Evolutionary conservation across 2,888 invertebrate species (phyloP), one percentile per base, ranked within the genome.

Genomic region (Petrolisthes cinctipes): DNA sequence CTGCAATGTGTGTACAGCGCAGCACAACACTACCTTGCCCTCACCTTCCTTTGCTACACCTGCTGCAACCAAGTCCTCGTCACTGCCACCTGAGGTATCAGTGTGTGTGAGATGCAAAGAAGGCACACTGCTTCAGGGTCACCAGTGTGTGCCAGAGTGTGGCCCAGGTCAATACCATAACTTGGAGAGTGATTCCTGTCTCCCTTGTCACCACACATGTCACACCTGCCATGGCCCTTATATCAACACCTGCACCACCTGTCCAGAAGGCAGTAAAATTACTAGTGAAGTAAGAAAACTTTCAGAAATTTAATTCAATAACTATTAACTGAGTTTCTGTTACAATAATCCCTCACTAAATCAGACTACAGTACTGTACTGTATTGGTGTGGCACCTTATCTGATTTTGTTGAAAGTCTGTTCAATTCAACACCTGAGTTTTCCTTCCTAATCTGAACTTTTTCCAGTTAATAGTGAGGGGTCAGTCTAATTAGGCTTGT

Each of bases 51-150:
- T 37, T 37, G 37, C 57, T 11, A 20, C 57, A 81, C 37, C 37
- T 37, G 37, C 37, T 37, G 37, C 37, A 37, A 0, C 2, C 37
- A 37, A 37, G 37, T 37, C 37, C 37, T 37, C 37, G 37, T 37
- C 17, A 23, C 53, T 75, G 56, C 20, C 61, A 61, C 61, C 61
- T 11, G 11, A 37, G 37, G 37, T 2, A 20, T 71, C 71, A 20
- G 57, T 87, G 53, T 89, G 89, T 73, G n/a, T 89, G 37, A 82
- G 71, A 37, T 89, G 89, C 75, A 87, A 89, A 75, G 78, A 53
- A 9, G 61, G 57, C 11, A 54, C 71, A 11, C 68, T 20, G 17
- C 37, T 82, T 37, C 80, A 89, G 57, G 83, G 61, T 17, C 85
- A 86, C 20, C 86, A 82, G 5, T 90, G 90, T 68, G 86, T 89